Conservation (phyloP, 2,888 invertebrate species). For the Drosophila mimica region DNA sequence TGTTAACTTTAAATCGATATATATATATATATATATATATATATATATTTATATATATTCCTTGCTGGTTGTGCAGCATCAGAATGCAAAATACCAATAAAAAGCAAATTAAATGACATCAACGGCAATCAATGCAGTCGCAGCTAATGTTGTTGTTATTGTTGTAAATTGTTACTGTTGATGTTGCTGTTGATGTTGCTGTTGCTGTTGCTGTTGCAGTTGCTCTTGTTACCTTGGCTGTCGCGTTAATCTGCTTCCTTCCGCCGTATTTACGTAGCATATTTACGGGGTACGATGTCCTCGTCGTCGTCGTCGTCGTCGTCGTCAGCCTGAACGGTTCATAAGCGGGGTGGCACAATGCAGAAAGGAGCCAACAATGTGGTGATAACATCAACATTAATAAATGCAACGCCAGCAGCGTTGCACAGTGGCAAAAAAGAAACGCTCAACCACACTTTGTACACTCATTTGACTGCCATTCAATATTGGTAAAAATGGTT, state of each 20-base stretch:
- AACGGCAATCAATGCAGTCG: conserved; percentile 27
- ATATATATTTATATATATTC: neutral
- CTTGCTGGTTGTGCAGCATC: neutral
- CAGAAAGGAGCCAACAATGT: neutral
- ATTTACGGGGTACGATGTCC: conserved; percentile 41
- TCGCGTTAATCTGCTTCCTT: conserved; percentile 70
- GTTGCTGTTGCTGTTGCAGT: conserved; percentile 8
- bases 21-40: neutral
- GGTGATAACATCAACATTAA: conserved; percentile 15
- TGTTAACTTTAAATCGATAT: conserved; percentile 60
- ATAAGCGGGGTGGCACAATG: neutral
- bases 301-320: neutral
- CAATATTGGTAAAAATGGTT: neutral
- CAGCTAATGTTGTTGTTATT: conserved; percentile 10
- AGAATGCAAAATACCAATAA: conserved; percentile 30
- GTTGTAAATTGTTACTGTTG: neutral
- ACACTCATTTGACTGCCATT: neutral
- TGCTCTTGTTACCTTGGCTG: conserved; percentile 45
- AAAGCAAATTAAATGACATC: conserved; percentile 31
- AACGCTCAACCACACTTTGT: neutral
- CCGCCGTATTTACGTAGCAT: conserved; percentile 65
- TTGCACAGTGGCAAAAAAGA: neutral
- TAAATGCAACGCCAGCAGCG: conserved; percentile 9
- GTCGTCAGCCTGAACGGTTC: neutral
- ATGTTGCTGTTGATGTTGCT: neutral